Conservation (phyloP, 2,113 vertebrate species). For the Cebus imitator region DNA sequence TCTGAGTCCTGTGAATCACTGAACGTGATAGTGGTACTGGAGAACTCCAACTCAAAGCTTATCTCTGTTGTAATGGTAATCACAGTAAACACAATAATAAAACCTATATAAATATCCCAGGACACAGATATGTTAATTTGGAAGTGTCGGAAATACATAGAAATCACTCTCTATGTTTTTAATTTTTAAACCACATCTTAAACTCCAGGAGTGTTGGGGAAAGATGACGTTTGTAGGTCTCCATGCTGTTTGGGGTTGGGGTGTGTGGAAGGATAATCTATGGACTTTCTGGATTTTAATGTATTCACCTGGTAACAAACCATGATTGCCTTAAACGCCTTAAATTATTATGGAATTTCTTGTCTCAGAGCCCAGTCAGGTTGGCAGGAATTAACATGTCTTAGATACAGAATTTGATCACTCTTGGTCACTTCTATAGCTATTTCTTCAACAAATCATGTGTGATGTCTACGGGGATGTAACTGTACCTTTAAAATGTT, state of each 20-base stretch:
- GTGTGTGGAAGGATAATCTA: no score
- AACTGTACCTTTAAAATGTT: constrained; percentile 52
- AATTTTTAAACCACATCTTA: constrained; percentile 24
- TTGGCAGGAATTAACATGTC: background rate
- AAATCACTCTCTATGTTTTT: background rate
- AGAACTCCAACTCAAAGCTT: background rate
- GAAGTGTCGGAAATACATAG: background rate
- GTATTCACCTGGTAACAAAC: background rate
- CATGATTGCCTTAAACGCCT: background rate
- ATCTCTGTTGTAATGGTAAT: background rate
- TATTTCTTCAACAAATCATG: background rate
- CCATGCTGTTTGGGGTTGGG: background rate
- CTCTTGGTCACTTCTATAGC: background rate
- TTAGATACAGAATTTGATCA: background rate
- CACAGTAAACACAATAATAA: background rate
- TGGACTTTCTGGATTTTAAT: background rate
- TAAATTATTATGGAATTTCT: background rate
- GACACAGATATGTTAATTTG: background rate
- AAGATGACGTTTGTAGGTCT: background rate
- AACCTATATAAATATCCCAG: background rate
- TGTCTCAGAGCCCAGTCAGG: constrained; percentile 38
- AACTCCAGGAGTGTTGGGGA: background rate
- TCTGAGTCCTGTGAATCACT: background rate
- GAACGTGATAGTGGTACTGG: background rate
- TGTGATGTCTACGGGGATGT: background rate